A percentile compares a stretch with the other conserved stretches of the same genome.
These are phyloP conservation scores for Mareca penelope DNA, from an alignment of 2,797 vertebrate genomes.

Conservation along the genomic window DNA sequence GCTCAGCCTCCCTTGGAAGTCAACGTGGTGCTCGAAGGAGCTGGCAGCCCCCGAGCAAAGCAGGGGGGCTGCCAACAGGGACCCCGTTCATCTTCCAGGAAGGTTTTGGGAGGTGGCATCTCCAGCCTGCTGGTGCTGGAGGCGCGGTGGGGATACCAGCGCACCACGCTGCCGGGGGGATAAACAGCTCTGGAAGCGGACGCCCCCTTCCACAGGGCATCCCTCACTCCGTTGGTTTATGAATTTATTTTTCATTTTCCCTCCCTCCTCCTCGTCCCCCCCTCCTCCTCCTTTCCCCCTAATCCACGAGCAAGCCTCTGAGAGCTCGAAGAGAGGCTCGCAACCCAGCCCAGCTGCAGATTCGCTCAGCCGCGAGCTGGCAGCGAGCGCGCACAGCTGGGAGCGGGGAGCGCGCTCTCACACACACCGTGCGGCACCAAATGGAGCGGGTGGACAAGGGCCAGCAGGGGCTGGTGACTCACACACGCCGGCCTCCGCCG, in stretches of 20 bases:
- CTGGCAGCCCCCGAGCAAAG: neutral
- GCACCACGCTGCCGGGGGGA: neutral
- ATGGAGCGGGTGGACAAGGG: conserved; percentile 31
- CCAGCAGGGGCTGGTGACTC: conserved; percentile 32
- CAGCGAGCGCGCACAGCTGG: conserved; percentile 68
- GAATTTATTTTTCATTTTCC: conserved; percentile 27
- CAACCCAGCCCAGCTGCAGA: conserved; percentile 61
- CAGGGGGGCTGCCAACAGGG: neutral
- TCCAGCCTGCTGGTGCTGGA: neutral
- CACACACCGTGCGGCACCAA: conserved; percentile 64
- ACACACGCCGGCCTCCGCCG: neutral
- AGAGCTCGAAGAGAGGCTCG: neutral
- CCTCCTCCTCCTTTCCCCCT: conserved; percentile 8
- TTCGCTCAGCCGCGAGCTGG: neutral
- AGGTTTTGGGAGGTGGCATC: neutral
- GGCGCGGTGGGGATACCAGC: neutral
- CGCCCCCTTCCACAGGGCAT: neutral
- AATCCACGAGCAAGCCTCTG: conserved; percentile 13
- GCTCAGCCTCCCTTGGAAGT: neutral
- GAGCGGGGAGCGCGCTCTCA: conserved; percentile 50
- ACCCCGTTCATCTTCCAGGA: neutral
- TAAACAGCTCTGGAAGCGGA: neutral
- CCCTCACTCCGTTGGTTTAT: neutral
- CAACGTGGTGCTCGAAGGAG: neutral
- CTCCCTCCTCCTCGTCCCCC: neutral